A percentile compares a stretch with the other conserved stretches of the same genome.
Conservation (phyloP, 1,140 invertebrate species). For the Drosophila malerkotliana region DNA sequence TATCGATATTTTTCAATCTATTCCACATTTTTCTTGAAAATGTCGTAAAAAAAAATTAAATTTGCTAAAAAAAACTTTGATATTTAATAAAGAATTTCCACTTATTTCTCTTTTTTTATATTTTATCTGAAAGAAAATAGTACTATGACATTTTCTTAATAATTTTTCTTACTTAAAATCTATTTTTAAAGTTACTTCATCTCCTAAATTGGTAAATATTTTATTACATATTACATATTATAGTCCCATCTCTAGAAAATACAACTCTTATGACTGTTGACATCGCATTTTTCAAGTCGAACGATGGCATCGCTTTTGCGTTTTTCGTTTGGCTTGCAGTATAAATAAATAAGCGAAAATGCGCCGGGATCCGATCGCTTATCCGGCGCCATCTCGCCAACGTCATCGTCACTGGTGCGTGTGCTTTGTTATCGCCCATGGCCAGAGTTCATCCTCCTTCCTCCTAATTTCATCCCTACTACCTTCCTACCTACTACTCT, state of each 20-base stretch:
- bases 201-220: not conserved
- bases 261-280: slow-evolving; percentile 25
- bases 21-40: too few relatives aligned
- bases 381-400: slow-evolving; percentile 22
- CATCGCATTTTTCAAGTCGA: slow-evolving; percentile 54
- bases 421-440: slow-evolving; percentile 52
- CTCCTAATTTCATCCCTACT: not conserved
- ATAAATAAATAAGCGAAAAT: slow-evolving; percentile 68
- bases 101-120: too few relatives aligned
- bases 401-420: slow-evolving; percentile 28
- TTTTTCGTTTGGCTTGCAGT: slow-evolving; percentile 58
- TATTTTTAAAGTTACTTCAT: not conserved
- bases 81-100: too few relatives aligned
- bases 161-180: not conserved
- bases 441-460: slow-evolving; percentile 18
- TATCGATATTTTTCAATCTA: too few relatives aligned
- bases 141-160: too few relatives aligned
- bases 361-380: slow-evolving; percentile 21
- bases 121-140: too few relatives aligned
- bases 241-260: not conserved
- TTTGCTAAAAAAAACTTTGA: too few relatives aligned
- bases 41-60: too few relatives aligned
- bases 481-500: not conserved
- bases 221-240: not conserved
- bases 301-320: slow-evolving; percentile 1